Evolutionary conservation across 2,113 vertebrate genomes (phyloP), one percentile per base, ranked within the genome.

Genomic region (Callipepla squamata): DNA sequence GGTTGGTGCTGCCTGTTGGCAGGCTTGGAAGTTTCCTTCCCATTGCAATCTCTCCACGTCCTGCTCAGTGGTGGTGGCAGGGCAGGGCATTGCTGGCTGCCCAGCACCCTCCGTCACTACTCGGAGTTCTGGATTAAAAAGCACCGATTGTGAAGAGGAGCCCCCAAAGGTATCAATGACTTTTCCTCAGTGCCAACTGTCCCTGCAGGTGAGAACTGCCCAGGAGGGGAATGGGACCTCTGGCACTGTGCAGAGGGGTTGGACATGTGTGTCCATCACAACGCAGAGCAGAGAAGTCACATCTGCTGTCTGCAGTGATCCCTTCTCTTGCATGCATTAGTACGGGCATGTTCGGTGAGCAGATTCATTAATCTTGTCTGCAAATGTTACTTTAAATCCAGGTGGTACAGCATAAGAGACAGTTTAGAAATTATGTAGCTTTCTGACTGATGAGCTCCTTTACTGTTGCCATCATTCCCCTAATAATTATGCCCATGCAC

Each of bases 391-490:
- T 87, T 81, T 87, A 94, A 78, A 69, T 85, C 92, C 69, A 68
- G 95, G 93, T 95, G 93, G 84, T 85, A 89, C 63, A 28, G 34
- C 47, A 28, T n/a, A 51, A 93, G 83, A 95, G 93, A 78, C 93
- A 85, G 90, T 69, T 94, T 77, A 91, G 88, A 73, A 90, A 90
- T 63, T 42, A 87, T 22, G 85, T 13, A 25, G 87, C 66, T 67
- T 57, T 82, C 95, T 95, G 97, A 94, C 86, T 62, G 95, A 93
- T 82, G 92, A 93, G 93, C 32, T 59, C 81, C 67, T 58, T 91
- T 59, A 30, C 66, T 10, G 17, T 72, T 95, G 74, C 79, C 94
- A 89, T 95, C 95, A 61, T 28, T 58, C 92, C 42, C 36, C 93
- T 96, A 77, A 91, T 87, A 92, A 90, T 93, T 76, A 51, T 69